phyloP scores from a whole-genome alignment of 2,888 invertebrate genomes.

The Zele albiditarsus region DNA sequence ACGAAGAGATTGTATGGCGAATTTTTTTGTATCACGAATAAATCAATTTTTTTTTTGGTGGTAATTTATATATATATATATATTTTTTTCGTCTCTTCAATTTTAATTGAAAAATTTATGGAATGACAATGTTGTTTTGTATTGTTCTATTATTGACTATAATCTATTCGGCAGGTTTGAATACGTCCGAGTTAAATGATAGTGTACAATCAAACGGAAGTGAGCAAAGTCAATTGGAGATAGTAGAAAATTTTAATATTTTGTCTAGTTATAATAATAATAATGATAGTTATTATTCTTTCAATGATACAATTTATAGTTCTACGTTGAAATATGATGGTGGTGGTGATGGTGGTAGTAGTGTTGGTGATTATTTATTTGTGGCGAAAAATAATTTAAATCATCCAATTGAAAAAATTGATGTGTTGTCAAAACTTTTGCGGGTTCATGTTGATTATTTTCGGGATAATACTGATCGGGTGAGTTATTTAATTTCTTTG shows the following conservation, averaged over 20 bases:
- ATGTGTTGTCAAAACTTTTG: slow-evolving; percentile 55
- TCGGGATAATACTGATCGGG: slow-evolving; percentile 59
- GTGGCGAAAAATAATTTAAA: background rate
- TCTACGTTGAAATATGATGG: background rate
- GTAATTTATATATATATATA: background rate
- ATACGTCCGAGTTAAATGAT: background rate
- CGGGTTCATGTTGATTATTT: slow-evolving; percentile 59
- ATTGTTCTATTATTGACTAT: background rate
- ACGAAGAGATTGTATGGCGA: too few relatives aligned
- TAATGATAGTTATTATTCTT: background rate
- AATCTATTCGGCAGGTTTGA: background rate
- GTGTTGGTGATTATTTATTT: background rate
- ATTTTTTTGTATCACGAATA: background rate
- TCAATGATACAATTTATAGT: background rate
- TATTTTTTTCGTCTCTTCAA: background rate
- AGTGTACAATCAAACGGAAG: slow-evolving; percentile 27
- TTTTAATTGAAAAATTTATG: background rate
- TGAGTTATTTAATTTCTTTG: slow-evolving; percentile 38
- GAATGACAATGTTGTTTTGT: background rate
- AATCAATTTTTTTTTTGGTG: background rate
- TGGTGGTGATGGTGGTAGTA: background rate
- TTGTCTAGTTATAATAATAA: background rate
- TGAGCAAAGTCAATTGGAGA: slow-evolving; percentile 9
- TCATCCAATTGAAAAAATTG: slow-evolving; percentile 46
- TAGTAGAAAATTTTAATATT: slow-evolving; percentile 21